These are phyloP conservation scores for Otocyon megalotis DNA, from an alignment of 2,113 vertebrate species.

Conservation along the genomic window DNA sequence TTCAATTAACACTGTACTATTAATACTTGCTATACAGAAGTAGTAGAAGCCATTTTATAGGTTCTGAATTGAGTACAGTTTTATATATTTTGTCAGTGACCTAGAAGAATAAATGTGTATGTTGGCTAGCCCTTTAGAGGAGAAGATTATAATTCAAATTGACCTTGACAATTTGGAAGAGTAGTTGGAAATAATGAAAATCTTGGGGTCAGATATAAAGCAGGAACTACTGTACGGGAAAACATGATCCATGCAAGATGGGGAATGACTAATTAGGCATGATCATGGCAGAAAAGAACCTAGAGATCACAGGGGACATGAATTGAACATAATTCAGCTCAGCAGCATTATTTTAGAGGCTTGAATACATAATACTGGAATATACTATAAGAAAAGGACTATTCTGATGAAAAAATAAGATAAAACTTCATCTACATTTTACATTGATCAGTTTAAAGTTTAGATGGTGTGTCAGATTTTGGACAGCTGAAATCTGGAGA, in stretches of 20 bases:
- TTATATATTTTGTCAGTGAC: constrained; percentile 55
- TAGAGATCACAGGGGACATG: constrained; percentile 37
- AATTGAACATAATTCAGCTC: constrained; percentile 53
- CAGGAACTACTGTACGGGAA: constrained; percentile 9
- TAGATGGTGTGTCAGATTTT: not conserved
- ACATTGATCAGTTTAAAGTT: not conserved
- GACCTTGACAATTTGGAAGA: constrained; percentile 63
- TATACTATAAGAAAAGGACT: not conserved
- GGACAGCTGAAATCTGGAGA: not conserved
- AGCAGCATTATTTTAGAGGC: not conserved
- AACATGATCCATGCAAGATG: constrained; percentile 38
- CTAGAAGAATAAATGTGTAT: constrained; percentile 45
- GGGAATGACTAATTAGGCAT: constrained; percentile 38
- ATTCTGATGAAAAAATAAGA: not conserved
- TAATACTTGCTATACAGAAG: not conserved
- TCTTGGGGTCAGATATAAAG: constrained; percentile 53
- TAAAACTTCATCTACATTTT: constrained; percentile 22
- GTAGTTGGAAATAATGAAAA: constrained; percentile 63
- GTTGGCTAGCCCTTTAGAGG: not conserved
- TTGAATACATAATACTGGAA: constrained; percentile 29
- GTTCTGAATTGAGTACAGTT: not conserved
- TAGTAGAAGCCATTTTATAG: not conserved
- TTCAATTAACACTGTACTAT: not conserved
- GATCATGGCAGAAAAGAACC: not conserved
- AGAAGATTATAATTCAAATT: constrained; percentile 66